Evolutionary conservation across 92 coral and sea anemone species (phyloP), one percentile per base, ranked within the genome.

Genomic region (Pocillopora grandis): DNA sequence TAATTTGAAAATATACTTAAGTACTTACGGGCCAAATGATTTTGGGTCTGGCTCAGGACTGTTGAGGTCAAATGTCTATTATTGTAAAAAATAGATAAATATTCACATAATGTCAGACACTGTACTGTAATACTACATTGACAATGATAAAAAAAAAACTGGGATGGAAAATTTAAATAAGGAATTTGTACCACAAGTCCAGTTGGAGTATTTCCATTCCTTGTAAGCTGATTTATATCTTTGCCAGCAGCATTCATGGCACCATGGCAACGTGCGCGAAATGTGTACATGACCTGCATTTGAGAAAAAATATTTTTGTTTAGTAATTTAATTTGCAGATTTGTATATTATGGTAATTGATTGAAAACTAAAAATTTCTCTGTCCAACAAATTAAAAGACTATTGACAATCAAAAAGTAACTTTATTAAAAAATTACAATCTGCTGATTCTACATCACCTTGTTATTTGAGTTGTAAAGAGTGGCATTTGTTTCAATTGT

Each of bases 51-150:
- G 97, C 78, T 97, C 99, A 55, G 90, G 94, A 71, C 90, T 94
- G 84, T 97, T 97, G 31, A 94, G 94, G 86, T 97, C 99, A 81
- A 92, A 97, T 36, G 93, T 88, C 99, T 97, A 90, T 49, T 69
- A 74, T 18, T 37, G 48, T 66, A 49, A 27, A 65, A 66, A 77
- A 31, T 9, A 16, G 19, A n/a, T 19, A 11, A 65, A 21, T 10
- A 27, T 27, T 27, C 31, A 27, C 4, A 42, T 3, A 42, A 42
- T 42, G 8, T 42, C 52, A 42, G 52, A 42, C 52, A 42, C 52
- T 42, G 52, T 42, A 42, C 8, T 42, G 52, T 7, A 42, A 42
- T 42, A 42, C 52, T 42, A 42, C 52, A 42, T 27, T 27, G 31
- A 42, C 8, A 42, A 42, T 3, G 52, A 3, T 42, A 42, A 42